These are phyloP conservation scores for Drosophila siamana DNA, from an alignment of 2,888 invertebrate genomes.

Conservation along the genomic window DNA sequence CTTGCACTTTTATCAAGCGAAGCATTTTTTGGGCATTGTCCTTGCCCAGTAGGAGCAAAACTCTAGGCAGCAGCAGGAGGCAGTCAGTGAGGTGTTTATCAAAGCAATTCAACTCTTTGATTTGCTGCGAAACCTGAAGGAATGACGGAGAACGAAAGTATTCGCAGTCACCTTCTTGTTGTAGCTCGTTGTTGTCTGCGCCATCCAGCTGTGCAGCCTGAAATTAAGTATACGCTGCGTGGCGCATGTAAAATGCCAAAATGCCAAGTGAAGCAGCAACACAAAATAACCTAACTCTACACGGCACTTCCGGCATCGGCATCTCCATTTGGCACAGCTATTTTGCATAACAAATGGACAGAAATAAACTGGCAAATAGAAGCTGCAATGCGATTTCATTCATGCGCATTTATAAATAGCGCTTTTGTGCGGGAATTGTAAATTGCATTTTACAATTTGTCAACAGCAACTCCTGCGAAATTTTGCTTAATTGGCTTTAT, in stretches of 20 bases:
- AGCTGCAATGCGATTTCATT: slow-evolving; percentile 12
- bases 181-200: background rate
- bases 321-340: background rate
- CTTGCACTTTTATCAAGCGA: slow-evolving; percentile 34
- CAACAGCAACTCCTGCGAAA: slow-evolving; percentile 43
- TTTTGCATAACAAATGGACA: slow-evolving; percentile 34
- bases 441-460: slow-evolving; percentile 39
- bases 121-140: slow-evolving; percentile 30
- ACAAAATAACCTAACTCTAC: background rate
- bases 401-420: background rate
- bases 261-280: background rate
- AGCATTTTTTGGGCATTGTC: slow-evolving; percentile 33
- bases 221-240: slow-evolving; percentile 43
- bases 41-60: slow-evolving; percentile 20
- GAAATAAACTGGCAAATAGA: slow-evolving; percentile 2
- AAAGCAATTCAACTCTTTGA: slow-evolving; percentile 60
- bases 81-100: slow-evolving; percentile 50
- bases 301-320: slow-evolving; percentile 1
- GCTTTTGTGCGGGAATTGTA: slow-evolving; percentile 7
- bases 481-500: slow-evolving; percentile 66
- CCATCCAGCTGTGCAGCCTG: slow-evolving; percentile 23
- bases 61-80: slow-evolving; percentile 3
- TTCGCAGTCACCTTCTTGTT: too few species aligned
- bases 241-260: slow-evolving; percentile 1
- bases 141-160: slow-evolving; percentile 11